Evolutionary conservation across 2,113 vertebrate genomes (phyloP).

Genomic region (Phocoena sinus): DNA sequence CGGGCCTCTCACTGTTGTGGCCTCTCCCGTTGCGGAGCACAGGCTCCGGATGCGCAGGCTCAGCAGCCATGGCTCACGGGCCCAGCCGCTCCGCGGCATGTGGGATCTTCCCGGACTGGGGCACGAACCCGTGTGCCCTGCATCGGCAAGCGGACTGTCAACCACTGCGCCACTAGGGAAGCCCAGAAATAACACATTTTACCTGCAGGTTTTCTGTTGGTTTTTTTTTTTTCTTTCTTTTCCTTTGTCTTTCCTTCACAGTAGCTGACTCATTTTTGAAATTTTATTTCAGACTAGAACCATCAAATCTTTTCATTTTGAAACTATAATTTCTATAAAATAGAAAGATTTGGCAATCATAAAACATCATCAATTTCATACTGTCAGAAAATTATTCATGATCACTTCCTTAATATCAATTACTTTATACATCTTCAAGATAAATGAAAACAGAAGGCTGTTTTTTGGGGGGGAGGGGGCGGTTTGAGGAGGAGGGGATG

Average conservation of each 20-base stretch:
- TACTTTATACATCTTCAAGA: slow-evolving; percentile 66
- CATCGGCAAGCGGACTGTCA: too few species aligned
- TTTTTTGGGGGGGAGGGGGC: too few species aligned
- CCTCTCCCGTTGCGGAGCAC: too few species aligned
- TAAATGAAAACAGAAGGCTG: slow-evolving; percentile 17
- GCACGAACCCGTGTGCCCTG: too few species aligned
- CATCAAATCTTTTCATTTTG: slow-evolving; percentile 57
- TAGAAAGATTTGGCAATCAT: slow-evolving; percentile 27
- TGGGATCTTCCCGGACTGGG: too few species aligned
- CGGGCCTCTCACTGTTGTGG: too few species aligned
- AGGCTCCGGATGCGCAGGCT: too few species aligned
- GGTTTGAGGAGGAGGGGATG: not conserved
- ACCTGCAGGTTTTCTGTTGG: slow-evolving; percentile 56
- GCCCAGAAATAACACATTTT: slow-evolving; percentile 74
- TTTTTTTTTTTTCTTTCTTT: not conserved
- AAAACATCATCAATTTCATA: slow-evolving; percentile 41
- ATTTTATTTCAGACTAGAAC: slow-evolving; percentile 73
- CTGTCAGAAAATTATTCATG: slow-evolving; percentile 59
- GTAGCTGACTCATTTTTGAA: slow-evolving; percentile 78
- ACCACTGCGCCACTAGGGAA: too few species aligned
- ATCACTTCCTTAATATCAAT: slow-evolving; percentile 19
- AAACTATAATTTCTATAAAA: slow-evolving; percentile 58
- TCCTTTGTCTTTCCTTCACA: slow-evolving; percentile 77
- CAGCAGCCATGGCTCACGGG: too few species aligned
- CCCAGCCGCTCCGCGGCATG: too few species aligned